Evolutionary conservation across 2,888 invertebrate species (phyloP).

Genomic region (Ophion ventricosus): DNA sequence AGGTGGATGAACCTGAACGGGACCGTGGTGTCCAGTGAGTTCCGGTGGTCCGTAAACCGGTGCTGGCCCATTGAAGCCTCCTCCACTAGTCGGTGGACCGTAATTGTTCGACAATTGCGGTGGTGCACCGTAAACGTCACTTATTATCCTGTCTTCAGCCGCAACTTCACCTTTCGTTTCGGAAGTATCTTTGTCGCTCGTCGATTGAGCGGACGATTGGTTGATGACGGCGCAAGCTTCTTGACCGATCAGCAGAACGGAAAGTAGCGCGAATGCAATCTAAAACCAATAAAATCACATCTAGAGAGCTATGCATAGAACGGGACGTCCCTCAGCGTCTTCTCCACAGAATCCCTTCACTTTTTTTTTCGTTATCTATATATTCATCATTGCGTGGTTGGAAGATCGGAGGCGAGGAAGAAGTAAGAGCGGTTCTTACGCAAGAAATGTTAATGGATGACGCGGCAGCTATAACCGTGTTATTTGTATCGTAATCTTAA

Average conservation of each 20-base stretch:
- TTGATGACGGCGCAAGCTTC: conserved; percentile 77
- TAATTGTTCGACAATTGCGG: conserved; percentile 76
- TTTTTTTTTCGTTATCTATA: conserved; percentile 26
- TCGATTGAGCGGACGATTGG: conserved; percentile 70
- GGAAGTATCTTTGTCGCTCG: conserved; percentile 68
- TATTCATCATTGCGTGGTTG: conserved; percentile 20
- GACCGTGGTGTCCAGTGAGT: conserved; percentile 80
- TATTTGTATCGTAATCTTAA: conserved; percentile 6
- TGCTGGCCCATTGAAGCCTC: conserved; percentile 77
- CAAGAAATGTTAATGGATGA: conserved; percentile 52
- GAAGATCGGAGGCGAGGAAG: conserved; percentile 29
- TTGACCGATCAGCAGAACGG: conserved; percentile 74
- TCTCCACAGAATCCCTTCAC: conserved; percentile 47
- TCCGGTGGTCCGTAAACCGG: conserved; percentile 83
- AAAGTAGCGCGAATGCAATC: conserved; percentile 74
- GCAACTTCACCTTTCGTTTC: conserved; percentile 70
- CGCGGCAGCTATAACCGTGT: conserved; percentile 25
- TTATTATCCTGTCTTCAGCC: conserved; percentile 80
- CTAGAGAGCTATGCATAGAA: conserved; percentile 1
- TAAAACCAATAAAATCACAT: conserved; percentile 74
- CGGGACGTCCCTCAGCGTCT: conserved; percentile 25
- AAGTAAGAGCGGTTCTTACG: conserved; percentile 16
- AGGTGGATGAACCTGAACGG: conserved; percentile 83
- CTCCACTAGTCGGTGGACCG: conserved; percentile 76
- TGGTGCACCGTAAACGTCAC: conserved; percentile 76